Evolutionary conservation across 2,797 vertebrate species (phyloP), one percentile per base, ranked within the genome.

Genomic region (Moxostoma hubbsi): DNA sequence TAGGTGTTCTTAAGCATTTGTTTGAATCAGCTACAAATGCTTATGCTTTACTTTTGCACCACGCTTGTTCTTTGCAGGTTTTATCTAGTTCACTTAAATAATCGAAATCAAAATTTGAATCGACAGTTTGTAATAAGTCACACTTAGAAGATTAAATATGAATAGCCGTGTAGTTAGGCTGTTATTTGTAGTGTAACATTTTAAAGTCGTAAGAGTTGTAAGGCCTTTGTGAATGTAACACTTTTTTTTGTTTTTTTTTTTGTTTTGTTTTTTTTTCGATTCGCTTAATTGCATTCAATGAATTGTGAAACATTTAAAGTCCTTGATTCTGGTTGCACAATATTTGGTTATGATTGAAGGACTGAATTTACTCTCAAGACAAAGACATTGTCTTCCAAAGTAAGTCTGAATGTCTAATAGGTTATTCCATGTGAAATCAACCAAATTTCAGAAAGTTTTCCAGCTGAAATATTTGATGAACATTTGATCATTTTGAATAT

Each of bases 121-220:
- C 9, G 55, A 57, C 55, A 7, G 13, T 66, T 58, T 50, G 55
- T 15, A 50, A 43, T 66, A 50, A 76, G 47, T 67, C 9, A 50
- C 12, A 50, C 7, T 2, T 8, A 63, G 10, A 7, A 43, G 43
- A 46, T 64, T 9, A 59, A 43, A 67, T 49, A 58, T 59, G 10
- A 47, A 12, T 18, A 50, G 46, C 11, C 9, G 7, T 43, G 2
- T 9, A 12, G 61, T 47, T 55, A 18, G 9, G n/a, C 12, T 51
- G 47, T 75, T 75, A 24, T 75, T 47, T 64, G 10, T 47, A 47
- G 15, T 18, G 12, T 36, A n/a, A 73, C 45, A 18, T 58, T 57
- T 57, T 46, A 65, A 57, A 16, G 36, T 36, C 4, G 36, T 36
- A 36, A 36, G 36, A 16, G 36, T 36, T 36, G 36, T 36, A 36